Evolutionary conservation across 2,888 invertebrate species (phyloP), one percentile per base, ranked within the genome.

Genomic region (Rhagonycha lutea): DNA sequence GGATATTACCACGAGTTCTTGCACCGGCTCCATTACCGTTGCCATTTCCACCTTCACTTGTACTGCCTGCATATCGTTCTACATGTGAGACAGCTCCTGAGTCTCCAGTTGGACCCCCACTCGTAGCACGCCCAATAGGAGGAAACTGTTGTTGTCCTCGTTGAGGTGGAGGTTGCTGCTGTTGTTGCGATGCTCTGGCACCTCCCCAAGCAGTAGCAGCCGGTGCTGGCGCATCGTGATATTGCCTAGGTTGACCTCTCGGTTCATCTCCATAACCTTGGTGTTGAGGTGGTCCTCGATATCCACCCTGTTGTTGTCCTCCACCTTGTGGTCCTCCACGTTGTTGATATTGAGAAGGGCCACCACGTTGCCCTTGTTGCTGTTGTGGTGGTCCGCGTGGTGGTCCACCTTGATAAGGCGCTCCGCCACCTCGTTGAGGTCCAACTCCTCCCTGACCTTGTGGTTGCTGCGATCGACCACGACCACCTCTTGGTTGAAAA

Each of bases 1-100:
- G 88, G 8, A 90, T 88, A 0, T 89, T 89, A 0, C 92, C 92
- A 28, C 92, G 89, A n/a, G 47, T 47, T 10, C 80, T 80, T 7
- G 86, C 80, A 0, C 78, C 78, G 0, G 83, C 79, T 1, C 83
- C 85, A 3, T 86, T 84, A 3, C 88, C 89, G 3, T 87, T 87
- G 7, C 81, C 85, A 0, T 81, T 85, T 26, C 79, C 75, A 65
- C 68, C 28, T 61, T 14, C 69, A 18, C 62, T 69, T 14, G 24
- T n/a, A 10, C 24, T 65, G 0, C 63, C 63, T 7, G 24, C 24
- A 1, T 26, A 26, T 4, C n/a, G 24, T 65, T 24, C 10, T 11
- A 24, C 63, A 24, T 47, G 47, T 0, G 47, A 47, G 2, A 47
- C 47, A 2, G 18, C 8, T 18, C 10, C 62, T 2, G 18, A 3